These are phyloP conservation scores for Chloroclysta siterata DNA, from an alignment of 2,888 invertebrate species.

Conservation along the genomic window DNA sequence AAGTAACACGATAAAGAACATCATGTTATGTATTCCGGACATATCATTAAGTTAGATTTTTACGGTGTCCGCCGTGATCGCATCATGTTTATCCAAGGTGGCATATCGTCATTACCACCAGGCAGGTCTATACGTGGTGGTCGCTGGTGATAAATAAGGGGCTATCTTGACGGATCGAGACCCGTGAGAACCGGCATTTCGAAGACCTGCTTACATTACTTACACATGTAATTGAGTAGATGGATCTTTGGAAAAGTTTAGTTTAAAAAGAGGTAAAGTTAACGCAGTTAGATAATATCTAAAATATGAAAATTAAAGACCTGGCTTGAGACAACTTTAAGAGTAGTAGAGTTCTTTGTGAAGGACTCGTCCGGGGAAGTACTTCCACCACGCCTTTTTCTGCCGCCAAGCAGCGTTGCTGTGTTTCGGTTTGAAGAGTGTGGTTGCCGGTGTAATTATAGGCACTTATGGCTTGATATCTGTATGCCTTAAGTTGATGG, in stretches of 20 bases:
- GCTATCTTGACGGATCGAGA: slow-evolving; percentile 59
- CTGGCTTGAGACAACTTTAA: too few relatives aligned
- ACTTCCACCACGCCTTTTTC: too few relatives aligned
- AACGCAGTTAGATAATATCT: too few relatives aligned
- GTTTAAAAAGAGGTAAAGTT: too few relatives aligned
- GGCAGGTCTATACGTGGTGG: slow-evolving; percentile 23
- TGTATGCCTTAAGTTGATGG: too few relatives aligned
- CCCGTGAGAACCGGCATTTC: slow-evolving; percentile 57
- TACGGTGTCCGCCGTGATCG: slow-evolving; percentile 21
- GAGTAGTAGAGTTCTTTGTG: too few relatives aligned
- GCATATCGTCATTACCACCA: slow-evolving; percentile 18
- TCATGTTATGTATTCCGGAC: slow-evolving; percentile 12
- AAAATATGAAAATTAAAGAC: too few relatives aligned
- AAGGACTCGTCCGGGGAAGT: too few relatives aligned
- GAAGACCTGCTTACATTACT: slow-evolving; percentile 38
- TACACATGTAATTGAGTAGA: slow-evolving; percentile 11
- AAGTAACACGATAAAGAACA: slow-evolving; percentile 13
- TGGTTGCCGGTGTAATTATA: too few relatives aligned
- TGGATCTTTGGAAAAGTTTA: slow-evolving; percentile 13
- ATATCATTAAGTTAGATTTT: slow-evolving; percentile 28
- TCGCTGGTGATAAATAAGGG: slow-evolving; percentile 64
- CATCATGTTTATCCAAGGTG: slow-evolving; percentile 20
- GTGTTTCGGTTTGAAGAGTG: too few relatives aligned
- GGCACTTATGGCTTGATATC: too few relatives aligned
- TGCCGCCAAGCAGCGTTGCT: too few relatives aligned